Base-by-base conservation (phyloP, 2,113 vertebrate species). In the Brevimyrus niger region DNA sequence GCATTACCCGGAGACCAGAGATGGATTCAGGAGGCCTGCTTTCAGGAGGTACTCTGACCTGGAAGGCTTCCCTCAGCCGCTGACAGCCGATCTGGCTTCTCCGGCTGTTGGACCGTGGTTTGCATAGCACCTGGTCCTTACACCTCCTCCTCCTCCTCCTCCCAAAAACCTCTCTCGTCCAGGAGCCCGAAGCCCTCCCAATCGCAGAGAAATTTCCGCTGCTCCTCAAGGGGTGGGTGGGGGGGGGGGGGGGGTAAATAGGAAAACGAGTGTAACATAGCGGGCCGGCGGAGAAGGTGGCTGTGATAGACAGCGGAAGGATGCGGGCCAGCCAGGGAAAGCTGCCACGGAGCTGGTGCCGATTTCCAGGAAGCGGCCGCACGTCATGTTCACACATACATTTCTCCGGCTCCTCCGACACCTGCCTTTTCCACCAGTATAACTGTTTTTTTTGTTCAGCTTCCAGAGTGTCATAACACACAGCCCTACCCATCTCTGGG, bases 251-350 rank as follows among this genome's bases (percentile, higher is more conserved):
- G 88, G 92, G 86, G 47, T 88, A 61, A 92, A 93, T 89, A 89
- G 87, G 91, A 91, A 91, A 92, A 93, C 89, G 76, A 85, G 83
- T 90, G 87, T 91, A 90, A 88, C 89, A 91, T 89, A 90, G 38
- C 88, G 90, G 89, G 89, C 91, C 90, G 91, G 90, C 83, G 91
- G 91, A 91, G 92, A 90, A 91, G 89, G 90, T 89, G 89, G 88
- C 69, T 90, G 89, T 90, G 88, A 91, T 90, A 87, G 89, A 44
- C 73, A 50, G 88, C 88, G 89, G 90, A 92, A 89, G 90, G 90
- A 88, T 86, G 46, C 50, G 47, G 73, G 89, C 89, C 90, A 91
- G 88, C 42, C 90, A 86, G 86, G 89, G 91, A 88, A 91, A 88
- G 91, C 91, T 88, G 91, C 90, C 88, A 61, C 58, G 46, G 85